Percentiles rank a stretch among this genome's conserved stretches.
Conservation (phyloP, 2,797 vertebrate species). For the Anniella stebbinsi region DNA sequence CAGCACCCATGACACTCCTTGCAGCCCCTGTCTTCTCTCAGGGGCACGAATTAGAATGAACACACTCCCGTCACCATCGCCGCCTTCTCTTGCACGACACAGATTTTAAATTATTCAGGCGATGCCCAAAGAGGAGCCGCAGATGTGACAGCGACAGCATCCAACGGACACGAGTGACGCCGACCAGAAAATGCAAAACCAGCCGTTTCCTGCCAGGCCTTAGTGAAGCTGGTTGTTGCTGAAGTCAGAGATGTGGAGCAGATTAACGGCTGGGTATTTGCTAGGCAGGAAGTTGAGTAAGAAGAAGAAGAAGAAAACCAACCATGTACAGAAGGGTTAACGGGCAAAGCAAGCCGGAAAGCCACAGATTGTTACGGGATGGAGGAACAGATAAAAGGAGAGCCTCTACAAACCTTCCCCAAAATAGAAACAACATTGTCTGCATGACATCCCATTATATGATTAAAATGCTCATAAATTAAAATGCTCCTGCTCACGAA, state of each 20-base stretch:
- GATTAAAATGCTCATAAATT: background rate
- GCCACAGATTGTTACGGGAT: background rate
- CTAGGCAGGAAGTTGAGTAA: conserved; percentile 1
- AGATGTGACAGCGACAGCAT: background rate
- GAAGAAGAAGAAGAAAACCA: background rate
- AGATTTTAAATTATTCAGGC: background rate
- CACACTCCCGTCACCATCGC: too few relatives aligned
- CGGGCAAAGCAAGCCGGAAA: background rate
- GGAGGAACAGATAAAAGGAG: background rate
- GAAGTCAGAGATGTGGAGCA: background rate
- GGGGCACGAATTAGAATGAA: background rate
- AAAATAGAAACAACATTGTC: background rate
- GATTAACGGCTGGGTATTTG: background rate
- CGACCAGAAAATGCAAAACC: background rate
- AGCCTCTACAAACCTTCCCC: background rate
- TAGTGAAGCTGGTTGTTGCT: background rate
- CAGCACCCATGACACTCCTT: background rate
- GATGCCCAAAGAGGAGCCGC: background rate
- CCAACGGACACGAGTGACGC: background rate
- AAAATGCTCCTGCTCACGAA: background rate
- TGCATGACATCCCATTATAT: background rate
- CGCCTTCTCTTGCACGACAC: background rate
- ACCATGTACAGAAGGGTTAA: background rate
- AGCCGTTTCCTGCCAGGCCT: background rate
- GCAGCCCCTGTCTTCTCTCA: too few relatives aligned